These are phyloP conservation scores for Naso thynnoides DNA, from an alignment of 2,797 vertebrate species.

Conservation along the genomic window DNA sequence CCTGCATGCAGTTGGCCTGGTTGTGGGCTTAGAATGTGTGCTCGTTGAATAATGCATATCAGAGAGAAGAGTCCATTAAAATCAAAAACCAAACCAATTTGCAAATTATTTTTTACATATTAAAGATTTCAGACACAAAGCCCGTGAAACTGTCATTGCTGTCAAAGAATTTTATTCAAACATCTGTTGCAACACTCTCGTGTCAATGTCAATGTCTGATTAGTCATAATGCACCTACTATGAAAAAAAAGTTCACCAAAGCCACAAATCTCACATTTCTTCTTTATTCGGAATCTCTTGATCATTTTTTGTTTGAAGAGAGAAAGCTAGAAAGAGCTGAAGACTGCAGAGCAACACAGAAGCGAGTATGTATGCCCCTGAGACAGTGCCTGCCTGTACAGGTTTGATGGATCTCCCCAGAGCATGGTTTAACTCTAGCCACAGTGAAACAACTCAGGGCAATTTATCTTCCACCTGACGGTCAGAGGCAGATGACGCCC, in stretches of 20 bases:
- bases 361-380: slow-evolving; percentile 1
- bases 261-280: not conserved
- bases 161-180: slow-evolving; percentile 4
- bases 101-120: slow-evolving; percentile 29
- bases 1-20: slow-evolving; percentile 65
- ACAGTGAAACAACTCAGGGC: slow-evolving; percentile 45
- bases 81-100: slow-evolving; percentile 38
- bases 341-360: not conserved
- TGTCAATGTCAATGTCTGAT: slow-evolving; percentile 5
- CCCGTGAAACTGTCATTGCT: slow-evolving; percentile 4
- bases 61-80: slow-evolving; percentile 43
- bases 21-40: slow-evolving; percentile 55
- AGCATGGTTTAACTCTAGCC: slow-evolving; percentile 54
- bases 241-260: slow-evolving; percentile 32
- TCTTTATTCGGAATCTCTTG: not conserved
- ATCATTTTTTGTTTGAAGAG: slow-evolving; percentile 20
- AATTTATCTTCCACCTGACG: slow-evolving; percentile 67
- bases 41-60: slow-evolving; percentile 67
- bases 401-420: slow-evolving; percentile 64
- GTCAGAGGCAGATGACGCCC: slow-evolving; percentile 60
- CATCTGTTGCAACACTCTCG: not conserved
- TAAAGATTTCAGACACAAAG: slow-evolving; percentile 19
- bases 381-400: slow-evolving; percentile 41
- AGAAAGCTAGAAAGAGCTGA: not conserved
- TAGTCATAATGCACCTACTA: slow-evolving; percentile 2